These are phyloP conservation scores for Columba guinea DNA, from an alignment of 2,797 vertebrate species.

Conservation along the genomic window DNA sequence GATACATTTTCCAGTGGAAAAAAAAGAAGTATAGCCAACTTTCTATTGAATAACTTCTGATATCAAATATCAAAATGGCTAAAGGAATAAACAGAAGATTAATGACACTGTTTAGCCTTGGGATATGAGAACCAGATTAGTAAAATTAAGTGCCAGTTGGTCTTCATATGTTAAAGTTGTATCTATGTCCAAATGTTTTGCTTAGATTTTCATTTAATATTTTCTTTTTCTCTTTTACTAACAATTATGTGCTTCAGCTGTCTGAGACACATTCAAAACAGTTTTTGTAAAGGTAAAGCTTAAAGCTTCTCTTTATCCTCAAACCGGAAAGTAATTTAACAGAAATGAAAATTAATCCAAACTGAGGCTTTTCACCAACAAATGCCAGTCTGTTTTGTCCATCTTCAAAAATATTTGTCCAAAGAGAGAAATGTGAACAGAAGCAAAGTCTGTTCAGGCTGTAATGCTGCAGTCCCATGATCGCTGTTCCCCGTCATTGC, in stretches of 20 bases:
- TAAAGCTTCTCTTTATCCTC: not conserved
- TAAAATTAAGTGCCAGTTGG: not conserved
- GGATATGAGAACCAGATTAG: not conserved
- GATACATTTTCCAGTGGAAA: not conserved
- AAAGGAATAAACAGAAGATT: not conserved
- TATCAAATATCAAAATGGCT: not conserved
- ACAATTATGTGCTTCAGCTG: not conserved
- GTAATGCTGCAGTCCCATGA: not conserved
- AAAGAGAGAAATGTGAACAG: not conserved
- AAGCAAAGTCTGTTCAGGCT: not conserved
- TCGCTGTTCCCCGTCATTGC: fast-evolving
- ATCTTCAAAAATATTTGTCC: not conserved
- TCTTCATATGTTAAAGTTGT: not conserved
- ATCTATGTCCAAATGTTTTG: not conserved
- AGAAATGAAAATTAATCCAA: not conserved
- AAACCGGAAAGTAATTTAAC: not conserved
- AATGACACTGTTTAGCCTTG: not conserved
- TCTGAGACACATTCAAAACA: not conserved
- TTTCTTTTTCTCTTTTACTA: not conserved
- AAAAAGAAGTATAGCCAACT: not conserved
- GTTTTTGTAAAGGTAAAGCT: not conserved
- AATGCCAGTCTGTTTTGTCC: not conserved
- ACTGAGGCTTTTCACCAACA: not conserved
- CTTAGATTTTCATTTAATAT: not conserved
- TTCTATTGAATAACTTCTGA: not conserved